Base-by-base conservation (phyloP, 2,888 invertebrate genomes). In the Pandemis cinnamomeana region DNA sequence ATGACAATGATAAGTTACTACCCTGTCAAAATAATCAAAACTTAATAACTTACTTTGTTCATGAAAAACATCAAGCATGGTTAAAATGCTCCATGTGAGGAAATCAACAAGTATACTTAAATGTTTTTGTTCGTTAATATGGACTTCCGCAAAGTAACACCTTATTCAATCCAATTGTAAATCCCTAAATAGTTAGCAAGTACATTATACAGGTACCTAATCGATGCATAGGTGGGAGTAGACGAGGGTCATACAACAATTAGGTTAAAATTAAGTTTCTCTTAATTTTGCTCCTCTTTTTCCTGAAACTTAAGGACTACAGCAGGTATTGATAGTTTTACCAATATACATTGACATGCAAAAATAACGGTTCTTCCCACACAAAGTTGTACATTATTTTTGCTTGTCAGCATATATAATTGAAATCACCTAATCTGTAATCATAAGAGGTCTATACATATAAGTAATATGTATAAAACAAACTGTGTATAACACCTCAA, bases 1-100 rank as follows among this genome's bases (percentile, higher is more conserved):
- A 61, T 42, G 15, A 46, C 42, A 67, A 20, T 10, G 27, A 63
- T 72, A 67, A 62, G 13, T 60, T 58, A 11, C 67, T 64, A 76
- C 76, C 76, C 76, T 76, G 76, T 72, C 46, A 11, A 63, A 63
- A 51, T 55, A 51, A 70, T 66, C 20, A 55, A 55, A 48, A 15
- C 20, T 36, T 55, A 44, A 46, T 48, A 64, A 27, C 27, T 48
- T 15, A 63, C 63, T 55, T 55, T 58, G 51, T 53, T 72, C 13
- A 66, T 53, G 58, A 71, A n/a, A 73, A 69, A 36, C 27, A 36
- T 36, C 27, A 36, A 36, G 27, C 1, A 36, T 4, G 27, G 27
- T 36, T 36, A 36, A 36, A 36, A 36, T 36, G 27, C 27, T 36
- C 27, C 0, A 36, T 36, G 27, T 36, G 27, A 36, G 27, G 27